These are phyloP conservation scores for Menidia menidia DNA, from an alignment of 2,797 vertebrate genomes.

Conservation along the genomic window DNA sequence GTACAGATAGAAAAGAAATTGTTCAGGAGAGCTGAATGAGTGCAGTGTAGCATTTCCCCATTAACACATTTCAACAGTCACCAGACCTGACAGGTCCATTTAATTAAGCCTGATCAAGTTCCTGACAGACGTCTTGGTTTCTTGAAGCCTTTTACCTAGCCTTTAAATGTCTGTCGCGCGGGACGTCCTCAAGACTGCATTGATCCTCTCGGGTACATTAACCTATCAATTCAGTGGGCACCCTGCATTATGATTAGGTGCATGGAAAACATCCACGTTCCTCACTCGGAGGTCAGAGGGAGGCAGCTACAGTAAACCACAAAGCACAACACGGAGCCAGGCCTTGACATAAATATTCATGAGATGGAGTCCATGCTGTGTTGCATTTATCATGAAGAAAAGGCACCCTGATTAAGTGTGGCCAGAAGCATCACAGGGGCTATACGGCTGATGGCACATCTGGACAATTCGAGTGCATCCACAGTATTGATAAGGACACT, in stretches of 20 bases:
- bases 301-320: constrained; percentile 61
- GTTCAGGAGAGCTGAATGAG: constrained; percentile 37
- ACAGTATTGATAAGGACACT: constrained; percentile 67
- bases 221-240: constrained; percentile 66
- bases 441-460: constrained; percentile 62
- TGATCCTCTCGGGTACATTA: constrained; percentile 72
- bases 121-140: constrained; percentile 54
- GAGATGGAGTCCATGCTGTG: constrained; percentile 54
- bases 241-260: constrained; percentile 75
- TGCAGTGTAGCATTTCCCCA: constrained; percentile 35
- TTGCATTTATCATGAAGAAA: constrained; percentile 57
- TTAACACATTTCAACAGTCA: constrained; percentile 54
- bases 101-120: constrained; percentile 57
- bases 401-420: constrained; percentile 65
- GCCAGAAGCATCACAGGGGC: constrained; percentile 38
- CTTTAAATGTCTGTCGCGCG: constrained; percentile 64
- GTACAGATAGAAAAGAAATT: constrained; percentile 10
- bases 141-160: constrained; percentile 56
- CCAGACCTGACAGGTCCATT: constrained; percentile 56
- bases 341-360: constrained; percentile 72
- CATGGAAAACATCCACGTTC: constrained; percentile 62
- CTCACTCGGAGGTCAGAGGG: constrained; percentile 68
- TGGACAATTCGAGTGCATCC: constrained; percentile 53
- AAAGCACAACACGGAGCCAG: constrained; percentile 51
- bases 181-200: constrained; percentile 66